Evolutionary conservation across 2,888 invertebrate species (phyloP), one percentile per base, ranked within the genome.

Genomic region (Automeris io): DNA sequence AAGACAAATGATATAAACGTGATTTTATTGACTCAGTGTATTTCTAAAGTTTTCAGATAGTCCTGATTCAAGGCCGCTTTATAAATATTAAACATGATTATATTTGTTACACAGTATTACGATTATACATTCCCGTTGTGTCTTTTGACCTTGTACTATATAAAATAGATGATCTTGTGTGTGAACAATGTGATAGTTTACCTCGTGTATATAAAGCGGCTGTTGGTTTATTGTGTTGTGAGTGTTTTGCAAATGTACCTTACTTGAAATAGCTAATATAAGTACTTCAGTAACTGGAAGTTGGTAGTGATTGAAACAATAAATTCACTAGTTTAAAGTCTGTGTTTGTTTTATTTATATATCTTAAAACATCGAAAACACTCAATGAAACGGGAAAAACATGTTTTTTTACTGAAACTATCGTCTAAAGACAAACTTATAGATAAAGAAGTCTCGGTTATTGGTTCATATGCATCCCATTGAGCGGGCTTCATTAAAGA

Each of bases 231-330:
- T 57, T 65, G 61, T 73, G 62, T 69, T 62, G 65, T 68, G 60
- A 64, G 52, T 45, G 45, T 50, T 61, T 54, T 60, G 49, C 65
- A 62, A 45, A 64, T 68, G 77, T 80, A 80, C 70, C 74, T 73
- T 59, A 60, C 57, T 64, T 64, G 52, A 63, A 60, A 65, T 68
- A 64, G 75, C 74, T 74, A 57, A 70, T 9, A 54, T 74, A 75
- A 72, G 67, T 78, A 80, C 75, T 82, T 81, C 81, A 72, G 78
- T 75, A 76, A 74, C 77, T 79, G 73, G 79, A 78, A 81, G 81
- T 78, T 68, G 49, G 70, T 69, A 72, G 81, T 76, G 77, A 85
- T 82, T 82, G 85, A 86, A 86, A 82, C 80, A 86, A 85, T 86
- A 85, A 86, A 86, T 85, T 86, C 85, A 69, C 79, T 69, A 76